Evolutionary conservation across 2,113 vertebrate genomes (phyloP), one percentile per base, ranked within the genome.

Genomic region (Hippocampus guttulatus): DNA sequence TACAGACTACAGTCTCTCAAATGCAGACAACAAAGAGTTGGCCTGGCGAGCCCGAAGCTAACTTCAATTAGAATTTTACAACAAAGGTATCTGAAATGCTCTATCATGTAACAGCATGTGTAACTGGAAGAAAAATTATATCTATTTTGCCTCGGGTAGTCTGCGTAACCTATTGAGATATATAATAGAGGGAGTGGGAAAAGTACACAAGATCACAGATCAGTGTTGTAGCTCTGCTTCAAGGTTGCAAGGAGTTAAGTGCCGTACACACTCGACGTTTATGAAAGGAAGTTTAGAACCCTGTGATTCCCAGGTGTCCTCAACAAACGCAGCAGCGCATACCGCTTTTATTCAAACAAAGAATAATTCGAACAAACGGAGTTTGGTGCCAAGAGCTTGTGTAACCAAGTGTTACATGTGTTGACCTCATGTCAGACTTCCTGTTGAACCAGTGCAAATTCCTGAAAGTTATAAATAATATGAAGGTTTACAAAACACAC

Each of bases 181-280:
- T 12, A 61, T 65, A 33, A 77, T 41, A 77, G 25, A 62, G 65
- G 55, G 75, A 81, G 27, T 64, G 33, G 63, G 52, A 74, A 38
- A 51, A 52, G 45, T 65, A 78, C 73, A 72, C 15, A 43, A 25
- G 47, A 69, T 83, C 71, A 69, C 43, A 78, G 40, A 79, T 74
- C 73, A 65, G 21, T 3, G 1, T 64, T 60, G 77, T 57, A 69
- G 49, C 52, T 67, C 10, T 66, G 52, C 64, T 75, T 71, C 57
- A 70, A 66, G 71, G 68, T 68, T 78, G 51, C 73, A 52, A 73
- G 69, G 63, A 74, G 72, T 64, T 73, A 47, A 78, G 62, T 80
- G 77, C 45, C 72, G 67, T 82, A 72, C 77, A 83, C 57, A 71
- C 66, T 82, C 76, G 71, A 83, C 72, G 61, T 70, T 25, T 76